phyloP scores from a whole-genome alignment of 2,888 invertebrate species.

The Orchesellides sinensis region DNA sequence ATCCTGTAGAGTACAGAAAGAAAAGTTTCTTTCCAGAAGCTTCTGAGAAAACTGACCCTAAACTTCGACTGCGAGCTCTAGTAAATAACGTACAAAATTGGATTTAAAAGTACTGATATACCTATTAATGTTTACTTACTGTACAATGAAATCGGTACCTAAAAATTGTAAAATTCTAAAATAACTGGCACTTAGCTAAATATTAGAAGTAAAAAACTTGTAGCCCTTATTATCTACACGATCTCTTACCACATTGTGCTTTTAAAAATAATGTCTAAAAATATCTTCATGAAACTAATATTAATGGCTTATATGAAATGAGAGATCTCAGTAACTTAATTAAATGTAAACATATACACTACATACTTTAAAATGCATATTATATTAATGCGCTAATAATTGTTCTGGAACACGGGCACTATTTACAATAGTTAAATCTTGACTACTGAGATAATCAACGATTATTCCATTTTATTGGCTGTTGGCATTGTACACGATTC shows the following conservation, averaged over 20 bases:
- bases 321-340: conserved; percentile 53
- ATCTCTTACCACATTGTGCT: too few species aligned
- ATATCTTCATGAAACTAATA: conserved; percentile 13
- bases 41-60: conserved; percentile 32
- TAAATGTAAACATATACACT: conserved; percentile 19
- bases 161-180: not conserved
- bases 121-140: not conserved
- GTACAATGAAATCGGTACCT: not conserved
- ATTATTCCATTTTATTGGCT: conserved; percentile 65
- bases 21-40: conserved; percentile 42
- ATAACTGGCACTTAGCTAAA: conserved; percentile 1
- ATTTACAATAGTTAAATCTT: conserved; percentile 53
- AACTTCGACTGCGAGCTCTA: conserved; percentile 55
- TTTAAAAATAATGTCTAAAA: too few species aligned
- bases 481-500: conserved; percentile 65
- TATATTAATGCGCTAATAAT: not conserved
- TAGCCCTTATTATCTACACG: conserved; percentile 5
- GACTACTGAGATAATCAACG: conserved; percentile 67
- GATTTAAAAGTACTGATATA: conserved; percentile 42
- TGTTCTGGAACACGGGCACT: not conserved
- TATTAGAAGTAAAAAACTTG: not conserved
- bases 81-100: conserved; percentile 62
- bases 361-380: conserved; percentile 6
- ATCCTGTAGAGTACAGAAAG: conserved; percentile 79
- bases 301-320: conserved; percentile 18